A percentile compares a stretch with the other conserved stretches of the same genome.
Evolutionary conservation across 2,888 invertebrate species (phyloP).

Genomic region (Agrochola lychnidis): DNA sequence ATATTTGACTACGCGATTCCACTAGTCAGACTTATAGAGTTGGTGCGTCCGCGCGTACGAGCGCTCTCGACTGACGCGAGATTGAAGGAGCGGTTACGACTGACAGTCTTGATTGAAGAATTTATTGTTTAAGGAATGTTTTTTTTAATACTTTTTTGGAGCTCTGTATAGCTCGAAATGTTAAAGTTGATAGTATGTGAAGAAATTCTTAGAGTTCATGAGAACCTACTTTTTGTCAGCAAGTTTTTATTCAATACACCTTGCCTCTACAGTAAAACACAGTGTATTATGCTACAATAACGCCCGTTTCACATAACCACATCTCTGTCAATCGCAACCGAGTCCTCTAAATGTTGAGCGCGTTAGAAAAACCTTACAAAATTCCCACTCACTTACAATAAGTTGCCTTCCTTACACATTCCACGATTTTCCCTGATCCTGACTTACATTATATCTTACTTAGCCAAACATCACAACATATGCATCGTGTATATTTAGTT

Average conservation of each 20-base stretch:
- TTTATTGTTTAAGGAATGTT: constrained; percentile 41
- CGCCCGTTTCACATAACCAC: neutral
- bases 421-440: constrained; percentile 80
- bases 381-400: constrained; percentile 67
- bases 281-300: neutral
- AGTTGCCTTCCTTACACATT: constrained; percentile 56
- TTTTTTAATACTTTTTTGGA: constrained; percentile 49
- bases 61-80: constrained; percentile 8
- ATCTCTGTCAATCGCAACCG: constrained; percentile 45
- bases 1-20: constrained; percentile 72
- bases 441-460: constrained; percentile 86
- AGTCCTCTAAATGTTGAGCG: constrained; percentile 57
- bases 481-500: constrained; percentile 74
- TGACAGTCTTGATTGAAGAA: neutral
- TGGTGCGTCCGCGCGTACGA: constrained; percentile 45
- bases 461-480: constrained; percentile 87
- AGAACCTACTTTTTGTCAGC: neutral
- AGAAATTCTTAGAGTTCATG: neutral
- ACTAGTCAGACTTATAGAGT: constrained; percentile 80
- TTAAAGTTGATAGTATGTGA: neutral
- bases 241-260: neutral
- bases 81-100: constrained; percentile 15
- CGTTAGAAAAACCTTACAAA: constrained; percentile 78
- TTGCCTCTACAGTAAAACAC: neutral
- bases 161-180: constrained; percentile 14